A percentile compares a stretch with the other conserved stretches of the same genome.
These are phyloP conservation scores for Corydoras maculifer DNA, from an alignment of 2,113 vertebrate genomes.

Conservation along the genomic window DNA sequence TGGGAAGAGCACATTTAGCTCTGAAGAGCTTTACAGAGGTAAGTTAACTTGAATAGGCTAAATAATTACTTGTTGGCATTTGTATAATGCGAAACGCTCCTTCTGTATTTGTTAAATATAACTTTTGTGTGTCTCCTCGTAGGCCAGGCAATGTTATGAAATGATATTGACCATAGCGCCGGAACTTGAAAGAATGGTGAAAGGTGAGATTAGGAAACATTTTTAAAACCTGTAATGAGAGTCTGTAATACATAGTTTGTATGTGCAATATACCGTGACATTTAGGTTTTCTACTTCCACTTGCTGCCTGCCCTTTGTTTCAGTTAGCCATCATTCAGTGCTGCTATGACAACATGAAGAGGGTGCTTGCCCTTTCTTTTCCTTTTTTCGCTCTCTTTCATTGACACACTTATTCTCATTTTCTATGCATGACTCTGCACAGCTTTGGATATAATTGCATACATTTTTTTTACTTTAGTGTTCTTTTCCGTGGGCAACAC, in stretches of 20 bases:
- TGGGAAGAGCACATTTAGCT: slow-evolving; percentile 78
- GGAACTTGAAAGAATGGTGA: slow-evolving; percentile 50
- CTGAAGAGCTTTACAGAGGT: slow-evolving; percentile 73
- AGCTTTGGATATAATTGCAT: background rate
- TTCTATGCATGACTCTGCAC: background rate
- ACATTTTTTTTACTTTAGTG: background rate
- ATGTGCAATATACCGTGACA: background rate
- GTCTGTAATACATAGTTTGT: no score
- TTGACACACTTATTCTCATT: background rate
- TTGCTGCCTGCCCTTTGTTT: background rate
- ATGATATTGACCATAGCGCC: slow-evolving; percentile 61
- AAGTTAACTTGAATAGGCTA: slow-evolving; percentile 44
- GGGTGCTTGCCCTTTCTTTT: background rate
- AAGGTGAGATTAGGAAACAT: slow-evolving; percentile 54
- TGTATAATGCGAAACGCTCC: background rate
- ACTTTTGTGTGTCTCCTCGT: slow-evolving; percentile 16
- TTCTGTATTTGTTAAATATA: background rate
- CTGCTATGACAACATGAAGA: slow-evolving; percentile 11
- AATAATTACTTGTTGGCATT: background rate
- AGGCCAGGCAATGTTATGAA: slow-evolving; percentile 65
- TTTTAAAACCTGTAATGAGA: background rate
- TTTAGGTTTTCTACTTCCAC: slow-evolving; percentile 4
- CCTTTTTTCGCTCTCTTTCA: no score
- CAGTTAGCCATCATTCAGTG: background rate
- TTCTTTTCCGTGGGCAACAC: background rate